phyloP scores from a whole-genome alignment of 2,797 vertebrate genomes.

The Bufotes viridis region DNA sequence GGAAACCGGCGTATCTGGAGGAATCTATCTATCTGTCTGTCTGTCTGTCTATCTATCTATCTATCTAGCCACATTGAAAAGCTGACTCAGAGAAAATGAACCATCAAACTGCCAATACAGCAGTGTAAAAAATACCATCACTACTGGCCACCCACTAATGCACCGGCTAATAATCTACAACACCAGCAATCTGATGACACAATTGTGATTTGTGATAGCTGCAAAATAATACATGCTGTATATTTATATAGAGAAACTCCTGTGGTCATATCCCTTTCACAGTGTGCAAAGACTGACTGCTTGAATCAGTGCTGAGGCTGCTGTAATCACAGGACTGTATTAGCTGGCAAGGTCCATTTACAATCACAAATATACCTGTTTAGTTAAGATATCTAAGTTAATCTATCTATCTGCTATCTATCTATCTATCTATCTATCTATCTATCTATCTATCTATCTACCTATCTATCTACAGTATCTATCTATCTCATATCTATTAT shows the following conservation, averaged over 20 bases:
- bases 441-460: not conserved
- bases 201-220: too few species aligned
- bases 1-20: not conserved
- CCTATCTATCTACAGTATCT: not conserved
- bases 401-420: constrained; percentile 18
- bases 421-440: constrained; percentile 14
- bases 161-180: too few species aligned
- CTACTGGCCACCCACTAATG: too few species aligned
- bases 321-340: not conserved
- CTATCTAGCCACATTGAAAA: constrained; percentile 15
- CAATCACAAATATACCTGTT: too few species aligned
- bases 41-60: constrained; percentile 10
- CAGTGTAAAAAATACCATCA: constrained; percentile 7
- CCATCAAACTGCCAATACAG: constrained; percentile 46
- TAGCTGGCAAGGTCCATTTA: too few species aligned
- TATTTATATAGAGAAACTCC: not conserved
- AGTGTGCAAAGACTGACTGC: not conserved
- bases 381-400: not conserved
- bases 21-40: too few species aligned
- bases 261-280: not conserved
- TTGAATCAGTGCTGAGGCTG: not conserved
- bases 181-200: too few species aligned
- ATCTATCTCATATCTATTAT: not conserved
- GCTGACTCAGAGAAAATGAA: constrained; percentile 49
- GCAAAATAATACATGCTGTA: too few species aligned